A percentile compares a stretch with the other conserved stretches of the same genome.
phyloP scores from a whole-genome alignment of 2,113 vertebrate species.

The Corythornis cristatus region DNA sequence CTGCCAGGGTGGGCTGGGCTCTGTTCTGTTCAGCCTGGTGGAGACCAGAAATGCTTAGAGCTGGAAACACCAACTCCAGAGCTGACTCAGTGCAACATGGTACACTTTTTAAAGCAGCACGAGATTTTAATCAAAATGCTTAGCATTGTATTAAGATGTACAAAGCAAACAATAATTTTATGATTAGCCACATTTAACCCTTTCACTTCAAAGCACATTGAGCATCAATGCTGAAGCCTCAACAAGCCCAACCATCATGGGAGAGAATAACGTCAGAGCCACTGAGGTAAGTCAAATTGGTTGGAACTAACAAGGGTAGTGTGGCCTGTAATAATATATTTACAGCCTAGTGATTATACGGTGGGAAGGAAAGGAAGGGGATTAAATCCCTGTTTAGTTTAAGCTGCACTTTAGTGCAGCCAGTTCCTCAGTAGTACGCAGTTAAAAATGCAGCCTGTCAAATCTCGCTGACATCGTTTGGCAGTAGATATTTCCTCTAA shows the following conservation, averaged over 20 bases:
- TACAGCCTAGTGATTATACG: not conserved
- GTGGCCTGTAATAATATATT: not conserved
- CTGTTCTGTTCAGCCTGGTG: not conserved
- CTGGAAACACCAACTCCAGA: not conserved
- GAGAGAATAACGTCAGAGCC: not conserved
- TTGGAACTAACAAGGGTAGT: not conserved
- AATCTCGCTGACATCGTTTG: constrained; percentile 31
- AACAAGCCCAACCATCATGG: not conserved
- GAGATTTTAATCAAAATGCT: not conserved
- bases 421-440: not conserved
- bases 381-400: constrained; percentile 27
- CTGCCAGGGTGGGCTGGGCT: not conserved
- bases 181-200: not conserved
- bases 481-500: constrained; percentile 47
- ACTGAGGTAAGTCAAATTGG: not conserved
- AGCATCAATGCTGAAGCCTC: not conserved
- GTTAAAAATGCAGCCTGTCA: constrained; percentile 44
- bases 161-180: not conserved
- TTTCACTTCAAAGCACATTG: not conserved
- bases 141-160: not conserved
- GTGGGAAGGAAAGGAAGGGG: not conserved
- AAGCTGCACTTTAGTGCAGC: not conserved
- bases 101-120: not conserved
- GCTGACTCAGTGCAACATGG: not conserved
- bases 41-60: not conserved